phyloP scores from a whole-genome alignment of 2,113 vertebrate species.

The Thymallus thymallus region DNA sequence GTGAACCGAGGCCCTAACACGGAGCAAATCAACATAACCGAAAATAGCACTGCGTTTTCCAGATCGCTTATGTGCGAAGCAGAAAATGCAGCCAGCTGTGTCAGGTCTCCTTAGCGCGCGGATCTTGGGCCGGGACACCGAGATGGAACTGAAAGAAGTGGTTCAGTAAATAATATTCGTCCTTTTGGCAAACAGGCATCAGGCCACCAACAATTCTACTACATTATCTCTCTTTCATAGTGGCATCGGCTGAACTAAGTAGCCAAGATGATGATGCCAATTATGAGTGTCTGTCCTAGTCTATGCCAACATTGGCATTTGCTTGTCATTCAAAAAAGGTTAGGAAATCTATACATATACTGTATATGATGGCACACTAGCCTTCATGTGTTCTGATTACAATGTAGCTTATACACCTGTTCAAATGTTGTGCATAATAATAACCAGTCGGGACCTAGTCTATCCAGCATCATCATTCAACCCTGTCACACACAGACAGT shows the following conservation, averaged over 20 bases:
- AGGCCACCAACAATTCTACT: background rate
- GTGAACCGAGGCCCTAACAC: constrained; percentile 83
- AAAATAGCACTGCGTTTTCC: constrained; percentile 73
- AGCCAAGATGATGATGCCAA: no score
- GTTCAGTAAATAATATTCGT: background rate
- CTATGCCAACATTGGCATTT: background rate
- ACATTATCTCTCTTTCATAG: background rate
- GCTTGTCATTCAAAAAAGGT: background rate
- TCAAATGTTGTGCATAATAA: background rate
- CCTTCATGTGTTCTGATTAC: no score
- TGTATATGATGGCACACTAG: no score
- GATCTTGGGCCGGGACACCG: constrained; percentile 23
- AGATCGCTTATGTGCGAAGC: constrained; percentile 67
- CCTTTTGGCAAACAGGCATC: background rate
- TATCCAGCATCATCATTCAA: background rate
- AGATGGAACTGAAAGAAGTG: background rate
- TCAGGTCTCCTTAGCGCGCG: constrained; percentile 70
- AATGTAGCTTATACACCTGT: no score
- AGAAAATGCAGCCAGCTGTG: constrained; percentile 62
- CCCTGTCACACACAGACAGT: background rate
- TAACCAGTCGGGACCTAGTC: background rate
- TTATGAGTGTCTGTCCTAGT: background rate
- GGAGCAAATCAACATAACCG: constrained; percentile 87
- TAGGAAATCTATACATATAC: background rate
- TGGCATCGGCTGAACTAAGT: background rate